These are phyloP conservation scores for Holcopasites calliopsidis DNA, from an alignment of 1,140 invertebrate species.

Conservation along the genomic window DNA sequence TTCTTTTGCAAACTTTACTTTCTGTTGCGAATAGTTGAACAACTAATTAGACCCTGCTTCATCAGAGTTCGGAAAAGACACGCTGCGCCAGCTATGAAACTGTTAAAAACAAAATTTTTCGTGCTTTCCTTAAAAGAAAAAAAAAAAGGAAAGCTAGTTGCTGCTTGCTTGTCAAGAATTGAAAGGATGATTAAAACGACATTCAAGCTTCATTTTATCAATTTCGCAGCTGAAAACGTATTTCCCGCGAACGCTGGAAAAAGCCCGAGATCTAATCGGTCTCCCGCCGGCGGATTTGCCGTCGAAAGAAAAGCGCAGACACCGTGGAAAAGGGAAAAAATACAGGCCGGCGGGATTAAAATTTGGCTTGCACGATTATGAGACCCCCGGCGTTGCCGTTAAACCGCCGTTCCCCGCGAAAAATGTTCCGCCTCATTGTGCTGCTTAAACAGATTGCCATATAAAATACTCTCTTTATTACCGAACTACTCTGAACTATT, in stretches of 20 bases:
- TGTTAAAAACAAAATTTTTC: not conserved
- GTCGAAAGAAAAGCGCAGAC: not conserved
- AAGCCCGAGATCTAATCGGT: slow-evolving; percentile 2
- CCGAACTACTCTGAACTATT: not conserved
- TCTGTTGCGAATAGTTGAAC: not conserved
- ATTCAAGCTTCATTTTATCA: not conserved
- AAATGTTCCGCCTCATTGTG: not conserved
- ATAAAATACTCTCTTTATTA: slow-evolving; percentile 14
- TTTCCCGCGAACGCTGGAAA: not conserved
- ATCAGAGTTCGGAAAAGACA: slow-evolving; percentile 1
- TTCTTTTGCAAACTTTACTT: not conserved
- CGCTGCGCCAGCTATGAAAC: not conserved
- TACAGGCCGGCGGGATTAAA: slow-evolving; percentile 6
- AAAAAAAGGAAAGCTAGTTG: not conserved
- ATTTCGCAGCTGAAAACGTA: not conserved
- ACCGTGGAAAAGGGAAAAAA: not conserved
- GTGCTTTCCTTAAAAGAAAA: too few relatives aligned
- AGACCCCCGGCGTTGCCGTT: not conserved
- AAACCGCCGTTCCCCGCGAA: not conserved
- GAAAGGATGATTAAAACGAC: not conserved
- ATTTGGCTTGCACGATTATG: slow-evolving; percentile 3
- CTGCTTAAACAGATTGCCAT: slow-evolving; percentile 5
- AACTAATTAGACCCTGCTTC: not conserved
- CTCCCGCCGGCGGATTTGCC: not conserved
- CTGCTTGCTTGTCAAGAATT: not conserved